Conservation (phyloP, 1,140 invertebrate species). For the Chironomus striatipennis region DNA sequence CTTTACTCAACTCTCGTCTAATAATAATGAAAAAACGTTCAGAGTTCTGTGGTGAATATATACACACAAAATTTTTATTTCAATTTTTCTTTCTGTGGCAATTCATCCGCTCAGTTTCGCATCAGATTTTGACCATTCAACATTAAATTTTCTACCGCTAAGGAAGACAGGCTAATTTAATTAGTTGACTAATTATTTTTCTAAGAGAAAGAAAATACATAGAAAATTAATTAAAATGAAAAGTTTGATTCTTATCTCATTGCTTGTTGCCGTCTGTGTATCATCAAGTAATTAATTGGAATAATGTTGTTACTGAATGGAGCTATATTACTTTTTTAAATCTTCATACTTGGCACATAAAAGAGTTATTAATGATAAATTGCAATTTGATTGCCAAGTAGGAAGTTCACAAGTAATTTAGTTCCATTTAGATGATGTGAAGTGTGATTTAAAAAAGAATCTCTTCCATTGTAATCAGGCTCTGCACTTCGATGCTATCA, state of each 20-base stretch:
- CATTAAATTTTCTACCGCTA: not conserved
- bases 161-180: not conserved
- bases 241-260: not conserved
- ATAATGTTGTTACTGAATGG: too few relatives aligned
- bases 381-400: too few relatives aligned
- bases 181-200: not conserved
- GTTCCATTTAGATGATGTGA: too few relatives aligned
- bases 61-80: not conserved
- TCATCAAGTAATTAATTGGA: constrained; percentile 18
- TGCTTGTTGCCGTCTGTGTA: not conserved
- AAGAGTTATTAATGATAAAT: too few relatives aligned
- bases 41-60: not conserved
- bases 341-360: too few relatives aligned
- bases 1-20: too few relatives aligned
- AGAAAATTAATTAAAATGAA: constrained; percentile 3
- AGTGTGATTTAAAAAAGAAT: not conserved
- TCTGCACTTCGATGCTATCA: constrained; percentile 11
- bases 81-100: not conserved
- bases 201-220: not conserved
- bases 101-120: not conserved
- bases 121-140: not conserved
- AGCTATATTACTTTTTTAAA: too few relatives aligned
- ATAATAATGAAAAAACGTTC: too few relatives aligned
- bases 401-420: too few relatives aligned
- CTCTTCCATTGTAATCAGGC: not conserved